phyloP scores from a whole-genome alignment of 1,140 invertebrate species.

The Drosophila chauvacae region DNA sequence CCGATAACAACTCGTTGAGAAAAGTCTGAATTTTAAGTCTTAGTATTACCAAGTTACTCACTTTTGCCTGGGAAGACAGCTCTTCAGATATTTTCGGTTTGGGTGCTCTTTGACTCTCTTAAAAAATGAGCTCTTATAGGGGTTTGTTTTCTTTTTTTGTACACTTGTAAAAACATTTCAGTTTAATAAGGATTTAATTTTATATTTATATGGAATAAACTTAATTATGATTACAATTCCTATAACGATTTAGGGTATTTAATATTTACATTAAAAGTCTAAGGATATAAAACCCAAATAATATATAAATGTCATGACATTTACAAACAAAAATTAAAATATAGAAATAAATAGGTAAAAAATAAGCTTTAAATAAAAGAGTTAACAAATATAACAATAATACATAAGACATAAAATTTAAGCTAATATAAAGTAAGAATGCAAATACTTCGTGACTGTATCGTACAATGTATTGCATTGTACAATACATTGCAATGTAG shows the following conservation, averaged over 20 bases:
- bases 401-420: neutral
- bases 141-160: neutral
- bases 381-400: neutral
- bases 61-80: neutral
- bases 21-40: neutral
- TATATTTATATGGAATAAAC: too few species aligned
- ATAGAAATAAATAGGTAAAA: neutral
- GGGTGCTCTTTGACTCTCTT: slow-evolving; percentile 1
- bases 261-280: too few species aligned
- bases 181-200: too few species aligned
- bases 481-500: neutral
- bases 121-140: neutral
- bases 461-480: too few species aligned
- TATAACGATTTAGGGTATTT: too few species aligned
- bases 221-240: too few species aligned
- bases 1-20: slow-evolving; percentile 2
- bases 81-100: neutral
- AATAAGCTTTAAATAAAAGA: neutral
- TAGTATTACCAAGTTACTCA: neutral
- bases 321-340: too few species aligned
- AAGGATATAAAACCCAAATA: too few species aligned
- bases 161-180: neutral
- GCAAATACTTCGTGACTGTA: neutral
- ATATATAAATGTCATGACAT: too few species aligned
- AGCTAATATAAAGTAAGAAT: neutral